phyloP scores from a whole-genome alignment of 1,140 invertebrate species.

The Drosophila mauritiana region DNA sequence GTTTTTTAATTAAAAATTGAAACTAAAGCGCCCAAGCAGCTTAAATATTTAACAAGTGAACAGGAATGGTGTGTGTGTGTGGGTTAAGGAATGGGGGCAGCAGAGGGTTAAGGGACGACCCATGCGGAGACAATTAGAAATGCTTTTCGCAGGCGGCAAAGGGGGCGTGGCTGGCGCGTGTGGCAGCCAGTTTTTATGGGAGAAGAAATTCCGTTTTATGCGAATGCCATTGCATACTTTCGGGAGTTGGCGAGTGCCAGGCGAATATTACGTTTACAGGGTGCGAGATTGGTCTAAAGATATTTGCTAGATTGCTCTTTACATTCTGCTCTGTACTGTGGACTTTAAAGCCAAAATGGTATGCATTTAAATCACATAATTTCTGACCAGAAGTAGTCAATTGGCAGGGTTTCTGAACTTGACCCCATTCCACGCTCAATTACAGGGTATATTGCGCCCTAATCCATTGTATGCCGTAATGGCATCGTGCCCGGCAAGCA shows the following conservation, averaged over 20 bases:
- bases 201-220: conserved; percentile 18
- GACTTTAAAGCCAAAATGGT: neutral
- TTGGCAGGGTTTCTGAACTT: neutral
- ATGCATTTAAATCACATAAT: neutral
- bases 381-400: neutral
- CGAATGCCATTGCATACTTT: conserved; percentile 26
- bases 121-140: conserved; percentile 38
- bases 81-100: neutral
- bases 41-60: conserved; percentile 52
- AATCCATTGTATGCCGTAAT: conserved; percentile 3
- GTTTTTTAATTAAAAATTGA: conserved; percentile 67
- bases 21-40: conserved; percentile 50
- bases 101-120: conserved; percentile 7
- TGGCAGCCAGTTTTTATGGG: conserved; percentile 16
- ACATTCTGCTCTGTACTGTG: neutral
- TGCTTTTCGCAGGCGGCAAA: conserved; percentile 6
- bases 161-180: conserved; percentile 4
- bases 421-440: neutral
- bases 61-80: conserved; percentile 1
- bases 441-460: conserved; percentile 3
- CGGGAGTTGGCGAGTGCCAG: neutral
- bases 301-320: neutral
- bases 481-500: conserved; percentile 21
- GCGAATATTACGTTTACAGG: neutral
- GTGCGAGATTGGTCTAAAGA: neutral